These are phyloP conservation scores for Tiliqua scincoides DNA, from an alignment of 2,113 vertebrate species.

Conservation along the genomic window DNA sequence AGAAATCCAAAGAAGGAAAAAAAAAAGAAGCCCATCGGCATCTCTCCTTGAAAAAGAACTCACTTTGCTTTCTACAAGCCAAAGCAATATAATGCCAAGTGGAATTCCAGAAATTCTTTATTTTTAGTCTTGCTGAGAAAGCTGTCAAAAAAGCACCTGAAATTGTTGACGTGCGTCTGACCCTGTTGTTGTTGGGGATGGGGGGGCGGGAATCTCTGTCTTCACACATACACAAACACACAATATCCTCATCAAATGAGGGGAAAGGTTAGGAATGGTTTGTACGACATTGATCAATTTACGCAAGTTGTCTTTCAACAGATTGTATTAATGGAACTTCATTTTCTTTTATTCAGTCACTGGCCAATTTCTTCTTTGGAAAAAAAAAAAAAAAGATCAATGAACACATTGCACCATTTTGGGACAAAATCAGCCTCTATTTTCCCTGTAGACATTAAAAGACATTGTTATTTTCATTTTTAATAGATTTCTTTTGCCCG, in stretches of 20 bases:
- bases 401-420: constrained; percentile 77
- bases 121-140: constrained; percentile 72
- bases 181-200: constrained; percentile 36
- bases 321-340: constrained; percentile 84
- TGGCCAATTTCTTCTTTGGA: constrained; percentile 76
- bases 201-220: not conserved
- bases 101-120: constrained; percentile 74
- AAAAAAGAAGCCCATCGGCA: constrained; percentile 15
- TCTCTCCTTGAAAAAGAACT: constrained; percentile 4
- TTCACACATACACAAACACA: constrained; percentile 38
- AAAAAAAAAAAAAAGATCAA: constrained; percentile 84
- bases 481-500: constrained; percentile 74
- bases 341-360: constrained; percentile 83
- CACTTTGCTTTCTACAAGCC: constrained; percentile 53
- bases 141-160: constrained; percentile 72
- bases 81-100: constrained; percentile 52
- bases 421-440: constrained; percentile 78
- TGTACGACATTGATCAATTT: constrained; percentile 83
- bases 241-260: constrained; percentile 74
- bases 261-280: constrained; percentile 83
- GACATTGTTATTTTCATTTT: constrained; percentile 83
- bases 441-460: constrained; percentile 81
- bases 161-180: constrained; percentile 74
- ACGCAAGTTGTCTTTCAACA: constrained; percentile 79
- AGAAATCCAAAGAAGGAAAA: constrained; percentile 31